Conservation (phyloP, 1,140 invertebrate species). For the Ruditapes philippinarum region DNA sequence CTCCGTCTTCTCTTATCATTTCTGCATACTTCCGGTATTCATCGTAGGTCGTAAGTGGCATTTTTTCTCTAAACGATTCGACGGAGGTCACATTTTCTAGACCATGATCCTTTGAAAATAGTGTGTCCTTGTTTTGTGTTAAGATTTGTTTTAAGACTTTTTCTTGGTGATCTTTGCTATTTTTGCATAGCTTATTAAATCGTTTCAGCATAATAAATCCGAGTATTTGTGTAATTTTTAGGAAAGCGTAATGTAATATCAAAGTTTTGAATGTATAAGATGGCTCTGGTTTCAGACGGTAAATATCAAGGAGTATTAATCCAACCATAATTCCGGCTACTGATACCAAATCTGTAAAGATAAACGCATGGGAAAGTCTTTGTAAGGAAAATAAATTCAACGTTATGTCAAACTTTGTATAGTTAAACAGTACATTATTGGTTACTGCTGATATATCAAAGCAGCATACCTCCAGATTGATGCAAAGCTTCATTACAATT, state of each 20-base stretch:
- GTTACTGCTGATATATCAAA: no score
- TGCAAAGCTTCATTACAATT: no score
- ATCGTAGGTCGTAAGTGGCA: constrained; percentile 46
- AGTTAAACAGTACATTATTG: no score
- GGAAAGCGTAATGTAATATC: constrained; percentile 7
- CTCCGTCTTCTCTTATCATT: constrained; percentile 4
- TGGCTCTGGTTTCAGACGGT: neutral
- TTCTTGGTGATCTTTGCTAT: constrained; percentile 13
- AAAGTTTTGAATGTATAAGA: neutral
- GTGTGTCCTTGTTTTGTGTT: constrained; percentile 34
- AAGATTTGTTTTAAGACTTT: constrained; percentile 43
- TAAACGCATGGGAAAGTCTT: no score
- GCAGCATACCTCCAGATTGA: no score
- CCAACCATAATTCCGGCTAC: neutral
- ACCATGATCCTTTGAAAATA: constrained; percentile 2
- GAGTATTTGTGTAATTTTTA: neutral
- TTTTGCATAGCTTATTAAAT: neutral
- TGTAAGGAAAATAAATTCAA: neutral
- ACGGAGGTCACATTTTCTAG: neutral
- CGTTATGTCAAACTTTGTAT: no score
- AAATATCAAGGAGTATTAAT: constrained; percentile 13
- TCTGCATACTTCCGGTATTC: constrained; percentile 22
- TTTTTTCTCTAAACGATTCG: constrained; percentile 14
- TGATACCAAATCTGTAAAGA: constrained; percentile 1
- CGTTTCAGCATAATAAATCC: neutral